Evolutionary conservation across 30 jellyfish, hydroid and myxozoan genomes (phyloP).

Genomic region (Aurelia aurita): DNA sequence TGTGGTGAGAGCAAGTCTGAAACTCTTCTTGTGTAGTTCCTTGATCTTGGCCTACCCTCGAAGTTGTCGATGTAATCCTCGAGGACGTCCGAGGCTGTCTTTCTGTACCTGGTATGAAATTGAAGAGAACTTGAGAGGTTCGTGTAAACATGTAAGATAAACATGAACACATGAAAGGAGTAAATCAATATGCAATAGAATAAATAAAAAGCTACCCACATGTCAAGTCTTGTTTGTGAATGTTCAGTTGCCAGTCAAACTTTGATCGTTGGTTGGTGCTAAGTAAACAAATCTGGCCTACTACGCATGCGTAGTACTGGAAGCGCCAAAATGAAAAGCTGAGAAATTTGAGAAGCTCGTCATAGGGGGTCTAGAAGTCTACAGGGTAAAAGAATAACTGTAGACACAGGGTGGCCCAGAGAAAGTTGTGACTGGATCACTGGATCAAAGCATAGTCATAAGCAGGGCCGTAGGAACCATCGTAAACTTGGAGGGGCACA

Average conservation of each 20-base stretch:
- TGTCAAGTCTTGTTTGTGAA: conserved; percentile 32
- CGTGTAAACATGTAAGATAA: background rate
- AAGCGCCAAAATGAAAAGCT: conserved; percentile 30
- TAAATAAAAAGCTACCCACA: conserved; percentile 35
- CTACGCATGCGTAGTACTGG: conserved; percentile 33
- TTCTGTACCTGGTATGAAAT: conserved; percentile 26
- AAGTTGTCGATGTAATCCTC: conserved; percentile 66
- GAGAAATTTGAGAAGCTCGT: background rate
- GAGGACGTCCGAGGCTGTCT: conserved; percentile 77
- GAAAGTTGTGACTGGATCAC: no score
- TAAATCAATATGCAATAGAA: conserved; percentile 1
- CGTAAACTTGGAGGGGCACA: no score
- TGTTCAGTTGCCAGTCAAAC: conserved; percentile 33
- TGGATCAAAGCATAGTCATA: no score
- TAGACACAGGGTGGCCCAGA: no score
- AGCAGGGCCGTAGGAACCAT: no score
- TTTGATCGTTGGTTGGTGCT: no score
- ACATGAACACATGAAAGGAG: conserved; percentile 30
- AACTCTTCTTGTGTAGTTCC: conserved; percentile 53
- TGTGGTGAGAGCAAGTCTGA: conserved; percentile 65
- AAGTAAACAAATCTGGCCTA: background rate
- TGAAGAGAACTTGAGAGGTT: background rate
- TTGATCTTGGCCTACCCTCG: conserved; percentile 62
- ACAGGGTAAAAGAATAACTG: no score
- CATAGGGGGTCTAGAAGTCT: no score